These are phyloP conservation scores for Eriocheir sinensis DNA, from an alignment of 1,140 invertebrate genomes.

Conservation along the genomic window DNA sequence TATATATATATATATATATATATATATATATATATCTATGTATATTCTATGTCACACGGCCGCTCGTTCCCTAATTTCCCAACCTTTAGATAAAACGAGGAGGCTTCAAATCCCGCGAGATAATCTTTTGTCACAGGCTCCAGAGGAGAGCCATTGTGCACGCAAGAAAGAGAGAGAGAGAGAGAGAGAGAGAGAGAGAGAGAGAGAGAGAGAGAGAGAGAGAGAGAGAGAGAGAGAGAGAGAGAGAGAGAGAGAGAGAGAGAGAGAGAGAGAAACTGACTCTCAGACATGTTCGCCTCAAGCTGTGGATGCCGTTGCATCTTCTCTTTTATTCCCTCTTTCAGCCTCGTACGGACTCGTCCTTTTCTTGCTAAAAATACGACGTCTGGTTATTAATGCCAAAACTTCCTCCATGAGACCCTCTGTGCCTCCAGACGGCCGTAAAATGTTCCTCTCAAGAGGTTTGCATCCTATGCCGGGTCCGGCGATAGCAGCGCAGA, in stretches of 20 bases:
- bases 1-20: too few relatives aligned
- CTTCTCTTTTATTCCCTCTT: not conserved
- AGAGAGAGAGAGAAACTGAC: not conserved
- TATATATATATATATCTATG: too few relatives aligned
- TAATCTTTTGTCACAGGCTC: too few relatives aligned
- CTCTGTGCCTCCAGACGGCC: not conserved
- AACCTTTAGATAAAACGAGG: too few relatives aligned
- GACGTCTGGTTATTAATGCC: not conserved
- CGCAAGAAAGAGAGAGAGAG: not conserved
- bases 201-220: constrained; percentile 22
- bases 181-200: constrained; percentile 22
- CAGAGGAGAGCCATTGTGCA: not conserved
- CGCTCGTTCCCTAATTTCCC: too few relatives aligned
- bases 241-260: not conserved
- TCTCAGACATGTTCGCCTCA: not conserved
- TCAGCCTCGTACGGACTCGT: not conserved
- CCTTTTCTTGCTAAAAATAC: not conserved
- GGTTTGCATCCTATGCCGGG: not conserved
- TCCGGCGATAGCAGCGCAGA: not conserved
- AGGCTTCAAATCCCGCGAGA: too few relatives aligned
- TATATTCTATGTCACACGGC: too few relatives aligned
- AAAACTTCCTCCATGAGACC: not conserved
- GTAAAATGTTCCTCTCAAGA: not conserved
- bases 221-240: constrained; percentile 22
- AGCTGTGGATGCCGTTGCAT: too few relatives aligned